Evolutionary conservation across 2,113 vertebrate genomes (phyloP).

Genomic region (Myotis lucifugus): DNA sequence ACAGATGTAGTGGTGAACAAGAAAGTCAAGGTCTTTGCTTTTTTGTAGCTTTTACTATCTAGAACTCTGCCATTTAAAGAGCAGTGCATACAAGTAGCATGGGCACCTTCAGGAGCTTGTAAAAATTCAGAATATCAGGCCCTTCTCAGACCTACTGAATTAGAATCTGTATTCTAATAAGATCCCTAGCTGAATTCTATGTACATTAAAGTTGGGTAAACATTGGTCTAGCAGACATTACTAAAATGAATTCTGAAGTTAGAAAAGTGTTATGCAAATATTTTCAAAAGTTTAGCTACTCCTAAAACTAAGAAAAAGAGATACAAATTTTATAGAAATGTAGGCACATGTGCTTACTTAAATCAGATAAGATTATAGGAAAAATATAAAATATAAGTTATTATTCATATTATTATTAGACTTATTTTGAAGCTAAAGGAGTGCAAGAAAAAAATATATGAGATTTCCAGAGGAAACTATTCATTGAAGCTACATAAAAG

Average conservation of each 20-base stretch:
- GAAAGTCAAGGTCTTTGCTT: not conserved
- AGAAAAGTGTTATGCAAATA: not conserved
- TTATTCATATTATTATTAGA: not conserved
- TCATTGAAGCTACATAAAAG: not conserved
- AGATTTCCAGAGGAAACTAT: not conserved
- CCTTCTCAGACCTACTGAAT: not conserved
- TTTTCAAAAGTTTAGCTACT: not conserved
- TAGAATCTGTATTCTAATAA: conserved; percentile 29
- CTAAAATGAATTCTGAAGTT: conserved; percentile 17
- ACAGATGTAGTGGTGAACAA: not conserved
- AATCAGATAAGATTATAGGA: not conserved
- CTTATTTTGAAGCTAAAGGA: not conserved
- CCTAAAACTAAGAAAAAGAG: not conserved
- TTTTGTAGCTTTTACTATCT: not conserved
- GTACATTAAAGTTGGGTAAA: conserved; percentile 15
- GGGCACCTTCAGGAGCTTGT: not conserved
- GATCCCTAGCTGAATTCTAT: not conserved
- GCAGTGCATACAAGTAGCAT: not conserved
- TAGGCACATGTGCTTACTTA: not conserved
- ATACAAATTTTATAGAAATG: not conserved
- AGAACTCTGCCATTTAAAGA: not conserved
- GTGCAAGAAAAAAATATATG: not conserved
- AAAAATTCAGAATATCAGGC: not conserved
- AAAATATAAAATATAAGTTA: not conserved
- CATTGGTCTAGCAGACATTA: not conserved